phyloP scores from a whole-genome alignment of 2,113 vertebrate species.

The Oenanthe oenanthe region DNA sequence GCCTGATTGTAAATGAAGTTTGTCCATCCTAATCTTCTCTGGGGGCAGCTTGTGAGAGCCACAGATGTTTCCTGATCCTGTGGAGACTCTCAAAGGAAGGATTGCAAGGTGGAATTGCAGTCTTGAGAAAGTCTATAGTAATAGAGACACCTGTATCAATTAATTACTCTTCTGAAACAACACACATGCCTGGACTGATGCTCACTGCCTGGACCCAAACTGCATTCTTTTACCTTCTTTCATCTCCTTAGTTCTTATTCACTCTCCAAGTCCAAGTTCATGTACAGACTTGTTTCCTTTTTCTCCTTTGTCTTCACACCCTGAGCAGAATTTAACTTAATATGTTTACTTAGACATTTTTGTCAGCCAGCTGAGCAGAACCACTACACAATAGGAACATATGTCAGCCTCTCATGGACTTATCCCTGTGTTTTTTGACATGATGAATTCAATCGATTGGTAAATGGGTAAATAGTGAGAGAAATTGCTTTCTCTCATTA shows the following conservation, averaged over 20 bases:
- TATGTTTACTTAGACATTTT: neutral
- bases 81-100: neutral
- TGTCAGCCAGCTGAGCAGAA: slow-evolving; percentile 6
- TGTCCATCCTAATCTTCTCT: slow-evolving; percentile 25
- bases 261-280: neutral
- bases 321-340: neutral
- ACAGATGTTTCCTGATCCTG: slow-evolving; percentile 11
- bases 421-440: slow-evolving; percentile 28
- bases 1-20: neutral
- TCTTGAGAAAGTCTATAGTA: neutral
- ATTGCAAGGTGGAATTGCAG: neutral
- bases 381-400: neutral
- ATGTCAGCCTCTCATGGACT: neutral
- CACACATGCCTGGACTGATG: neutral
- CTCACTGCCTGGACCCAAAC: neutral
- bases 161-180: neutral
- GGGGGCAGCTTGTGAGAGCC: neutral
- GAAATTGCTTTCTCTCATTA: slow-evolving; percentile 72
- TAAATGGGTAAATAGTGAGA: slow-evolving; percentile 69
- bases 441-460: slow-evolving; percentile 58
- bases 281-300: neutral
- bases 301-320: neutral
- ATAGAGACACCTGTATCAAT: neutral
- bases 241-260: neutral
- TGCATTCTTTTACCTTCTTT: neutral